Evolutionary conservation across 2,797 vertebrate species (phyloP).

Genomic region (Phylloscopus collybita): DNA sequence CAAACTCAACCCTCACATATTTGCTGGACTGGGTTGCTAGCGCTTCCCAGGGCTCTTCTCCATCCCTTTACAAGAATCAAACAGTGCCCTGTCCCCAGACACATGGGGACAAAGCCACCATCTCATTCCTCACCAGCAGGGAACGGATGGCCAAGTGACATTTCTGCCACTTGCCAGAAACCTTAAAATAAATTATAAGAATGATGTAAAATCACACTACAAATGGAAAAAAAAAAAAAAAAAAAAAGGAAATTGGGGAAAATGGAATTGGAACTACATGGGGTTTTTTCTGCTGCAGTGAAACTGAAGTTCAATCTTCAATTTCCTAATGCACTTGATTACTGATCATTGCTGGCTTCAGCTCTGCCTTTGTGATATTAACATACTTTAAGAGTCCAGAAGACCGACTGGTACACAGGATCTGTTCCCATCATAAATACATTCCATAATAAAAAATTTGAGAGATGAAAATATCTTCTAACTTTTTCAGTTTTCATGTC

Average conservation of each 20-base stretch:
- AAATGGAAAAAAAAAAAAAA: neutral
- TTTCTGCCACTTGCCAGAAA: neutral
- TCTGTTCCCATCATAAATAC: neutral
- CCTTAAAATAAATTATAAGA: neutral
- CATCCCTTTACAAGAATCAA: neutral
- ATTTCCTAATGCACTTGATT: neutral
- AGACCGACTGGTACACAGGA: neutral
- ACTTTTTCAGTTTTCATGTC: neutral
- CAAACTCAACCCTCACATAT: neutral
- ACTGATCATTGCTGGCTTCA: neutral
- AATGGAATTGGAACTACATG: neutral
- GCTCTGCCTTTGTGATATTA: neutral
- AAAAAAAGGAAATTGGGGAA: neutral
- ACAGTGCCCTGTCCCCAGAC: neutral
- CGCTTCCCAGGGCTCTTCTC: neutral
- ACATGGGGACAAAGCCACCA: neutral
- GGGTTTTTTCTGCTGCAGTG: neutral
- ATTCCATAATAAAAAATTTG: neutral
- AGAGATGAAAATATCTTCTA: neutral
- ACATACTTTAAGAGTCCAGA: neutral
- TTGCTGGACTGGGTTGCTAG: slow-evolving; percentile 29
- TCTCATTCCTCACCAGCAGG: neutral
- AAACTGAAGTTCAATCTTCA: neutral
- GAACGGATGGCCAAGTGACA: neutral
- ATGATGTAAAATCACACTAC: neutral